Evolutionary conservation across 2,888 invertebrate species (phyloP).

Genomic region (Hypomecis punctinalis): DNA sequence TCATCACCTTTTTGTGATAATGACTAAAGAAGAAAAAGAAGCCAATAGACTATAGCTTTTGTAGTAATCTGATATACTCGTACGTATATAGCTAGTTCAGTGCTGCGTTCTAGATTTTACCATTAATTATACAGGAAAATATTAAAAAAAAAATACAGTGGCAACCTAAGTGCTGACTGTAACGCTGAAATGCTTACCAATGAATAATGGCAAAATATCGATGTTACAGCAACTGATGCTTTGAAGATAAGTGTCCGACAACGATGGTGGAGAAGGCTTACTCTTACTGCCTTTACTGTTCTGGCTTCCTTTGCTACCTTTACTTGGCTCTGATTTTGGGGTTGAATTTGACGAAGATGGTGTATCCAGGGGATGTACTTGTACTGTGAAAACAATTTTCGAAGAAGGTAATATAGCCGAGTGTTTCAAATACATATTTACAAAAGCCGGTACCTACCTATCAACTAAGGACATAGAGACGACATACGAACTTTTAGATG

Average conservation of each 20-base stretch:
- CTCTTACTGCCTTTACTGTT: conserved; percentile 16
- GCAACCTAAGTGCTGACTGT: too few species aligned
- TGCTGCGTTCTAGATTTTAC: not conserved
- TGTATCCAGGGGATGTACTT: conserved; percentile 52
- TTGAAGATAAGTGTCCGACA: conserved; percentile 9
- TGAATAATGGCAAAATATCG: conserved; percentile 66
- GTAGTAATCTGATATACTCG: too few species aligned
- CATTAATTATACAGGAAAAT: too few species aligned
- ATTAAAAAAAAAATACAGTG: too few species aligned
- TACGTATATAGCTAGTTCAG: too few species aligned
- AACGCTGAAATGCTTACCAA: conserved; percentile 47
- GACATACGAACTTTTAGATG: too few species aligned
- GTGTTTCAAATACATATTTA: not conserved
- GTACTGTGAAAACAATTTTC: conserved; percentile 51
- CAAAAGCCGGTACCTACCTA: too few species aligned
- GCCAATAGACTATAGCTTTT: too few species aligned
- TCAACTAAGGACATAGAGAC: too few species aligned
- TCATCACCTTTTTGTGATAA: too few species aligned
- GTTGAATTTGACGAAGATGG: not conserved
- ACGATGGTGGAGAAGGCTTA: conserved; percentile 30
- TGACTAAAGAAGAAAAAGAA: too few species aligned
- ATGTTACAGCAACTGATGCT: conserved; percentile 70
- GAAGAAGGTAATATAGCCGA: not conserved
- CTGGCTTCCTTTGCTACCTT: conserved; percentile 17
- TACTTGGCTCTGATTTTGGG: not conserved